Evolutionary conservation across 1,140 invertebrate genomes (phyloP).

Genomic region (Paracyclopina nana): DNA sequence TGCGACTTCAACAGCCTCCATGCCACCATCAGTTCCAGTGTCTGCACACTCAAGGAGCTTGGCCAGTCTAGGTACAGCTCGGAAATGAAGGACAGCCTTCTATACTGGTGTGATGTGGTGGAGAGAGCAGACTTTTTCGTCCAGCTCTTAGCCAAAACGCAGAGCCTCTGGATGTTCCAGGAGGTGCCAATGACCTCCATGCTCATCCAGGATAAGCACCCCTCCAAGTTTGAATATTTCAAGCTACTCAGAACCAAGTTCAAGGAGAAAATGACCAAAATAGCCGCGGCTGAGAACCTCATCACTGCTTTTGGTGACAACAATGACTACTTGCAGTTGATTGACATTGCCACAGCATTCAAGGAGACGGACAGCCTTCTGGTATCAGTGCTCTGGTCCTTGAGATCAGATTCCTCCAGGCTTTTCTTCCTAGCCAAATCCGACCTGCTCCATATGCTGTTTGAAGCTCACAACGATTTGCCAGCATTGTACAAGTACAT

Average conservation of each 20-base stretch:
- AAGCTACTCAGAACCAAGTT: not conserved
- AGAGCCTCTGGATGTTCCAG: not conserved
- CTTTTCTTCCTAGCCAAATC: constrained; percentile 3
- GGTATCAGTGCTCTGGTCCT: not conserved
- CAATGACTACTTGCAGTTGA: too few relatives aligned
- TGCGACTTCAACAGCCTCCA: not conserved
- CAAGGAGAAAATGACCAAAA: not conserved
- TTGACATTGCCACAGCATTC: not conserved
- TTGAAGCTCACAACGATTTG: not conserved
- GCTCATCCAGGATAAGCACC: not conserved
- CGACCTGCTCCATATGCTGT: not conserved
- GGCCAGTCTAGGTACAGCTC: not conserved
- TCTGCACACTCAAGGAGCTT: constrained; percentile 1
- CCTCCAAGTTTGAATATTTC: not conserved
- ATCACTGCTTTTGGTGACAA: too few relatives aligned
- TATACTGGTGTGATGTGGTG: not conserved
- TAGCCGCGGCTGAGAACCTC: too few relatives aligned
- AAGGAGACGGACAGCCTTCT: not conserved
- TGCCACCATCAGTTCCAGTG: not conserved
- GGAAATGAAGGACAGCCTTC: constrained; percentile 2
- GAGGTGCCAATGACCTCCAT: not conserved
- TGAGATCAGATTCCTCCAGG: constrained; percentile 1
- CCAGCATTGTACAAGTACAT: not conserved
- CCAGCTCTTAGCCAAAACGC: not conserved
- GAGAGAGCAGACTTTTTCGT: not conserved